Conservation (phyloP, 2,888 invertebrate genomes). For the Rhaphigaster nebulosa region DNA sequence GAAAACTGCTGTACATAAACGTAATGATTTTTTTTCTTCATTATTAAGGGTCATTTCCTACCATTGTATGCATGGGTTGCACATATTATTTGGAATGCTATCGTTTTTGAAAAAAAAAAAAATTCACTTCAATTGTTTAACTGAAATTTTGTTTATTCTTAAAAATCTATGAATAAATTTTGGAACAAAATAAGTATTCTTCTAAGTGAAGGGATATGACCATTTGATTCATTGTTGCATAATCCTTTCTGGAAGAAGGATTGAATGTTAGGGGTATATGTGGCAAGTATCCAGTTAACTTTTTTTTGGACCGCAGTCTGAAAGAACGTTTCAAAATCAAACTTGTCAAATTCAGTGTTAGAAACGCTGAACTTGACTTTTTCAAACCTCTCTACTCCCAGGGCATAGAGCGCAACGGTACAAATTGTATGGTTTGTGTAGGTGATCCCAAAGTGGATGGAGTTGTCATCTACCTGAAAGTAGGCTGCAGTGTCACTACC, state of each 20-base stretch:
- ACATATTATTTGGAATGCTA: neutral
- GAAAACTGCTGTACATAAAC: neutral
- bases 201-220: neutral
- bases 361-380: conserved; percentile 2
- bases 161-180: neutral
- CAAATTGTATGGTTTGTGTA: neutral
- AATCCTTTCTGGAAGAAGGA: neutral
- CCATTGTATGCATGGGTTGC: neutral
- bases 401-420: neutral
- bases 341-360: neutral
- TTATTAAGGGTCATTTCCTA: too few relatives aligned
- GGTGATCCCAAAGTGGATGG: neutral
- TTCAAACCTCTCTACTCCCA: neutral
- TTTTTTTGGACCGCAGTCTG: neutral
- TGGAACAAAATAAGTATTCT: neutral
- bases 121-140: neutral
- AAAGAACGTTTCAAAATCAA: neutral
- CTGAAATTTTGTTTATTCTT: neutral
- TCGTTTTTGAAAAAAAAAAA: too few relatives aligned
- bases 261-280: neutral
- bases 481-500: neutral
- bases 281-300: neutral
- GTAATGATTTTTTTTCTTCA: too few relatives aligned
- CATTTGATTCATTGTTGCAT: neutral
- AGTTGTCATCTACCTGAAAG: conserved; percentile 28